Conservation (phyloP, 2,888 invertebrate genomes). For the Digitonthophagus gazella region DNA sequence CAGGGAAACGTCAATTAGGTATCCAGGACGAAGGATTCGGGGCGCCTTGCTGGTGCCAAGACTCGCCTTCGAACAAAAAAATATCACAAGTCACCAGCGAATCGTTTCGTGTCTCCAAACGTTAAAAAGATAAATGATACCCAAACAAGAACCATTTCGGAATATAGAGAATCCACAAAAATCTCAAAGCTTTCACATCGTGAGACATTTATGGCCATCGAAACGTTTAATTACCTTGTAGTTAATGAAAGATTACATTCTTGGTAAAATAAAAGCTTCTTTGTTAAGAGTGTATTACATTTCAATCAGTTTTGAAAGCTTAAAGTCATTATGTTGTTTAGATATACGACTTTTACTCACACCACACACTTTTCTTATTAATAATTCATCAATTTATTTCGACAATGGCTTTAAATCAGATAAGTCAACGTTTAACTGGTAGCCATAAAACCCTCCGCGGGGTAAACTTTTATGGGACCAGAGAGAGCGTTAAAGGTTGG, state of each 20-base stretch:
- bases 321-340: too few relatives aligned
- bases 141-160: background rate
- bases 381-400: background rate
- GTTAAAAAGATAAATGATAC: background rate
- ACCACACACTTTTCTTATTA: background rate
- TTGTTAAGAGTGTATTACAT: background rate
- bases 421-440: background rate
- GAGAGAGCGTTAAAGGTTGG: background rate
- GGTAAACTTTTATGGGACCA: background rate
- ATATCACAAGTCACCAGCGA: slow-evolving; percentile 5
- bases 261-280: background rate
- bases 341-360: too few relatives aligned
- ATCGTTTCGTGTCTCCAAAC: background rate
- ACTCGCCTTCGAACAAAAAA: slow-evolving; percentile 1
- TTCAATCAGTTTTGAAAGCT: background rate
- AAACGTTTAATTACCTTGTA: too few relatives aligned
- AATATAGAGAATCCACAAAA: too few relatives aligned
- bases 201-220: too few relatives aligned
- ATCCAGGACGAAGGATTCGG: background rate
- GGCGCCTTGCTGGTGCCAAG: slow-evolving; percentile 11
- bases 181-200: too few relatives aligned
- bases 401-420: background rate
- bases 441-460: background rate
- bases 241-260: too few relatives aligned
- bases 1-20: slow-evolving; percentile 11